Percentiles rank a stretch among this genome's conserved stretches.
Conservation (phyloP, 2,797 vertebrate genomes). For the Petrocephalus schoutedeni region DNA sequence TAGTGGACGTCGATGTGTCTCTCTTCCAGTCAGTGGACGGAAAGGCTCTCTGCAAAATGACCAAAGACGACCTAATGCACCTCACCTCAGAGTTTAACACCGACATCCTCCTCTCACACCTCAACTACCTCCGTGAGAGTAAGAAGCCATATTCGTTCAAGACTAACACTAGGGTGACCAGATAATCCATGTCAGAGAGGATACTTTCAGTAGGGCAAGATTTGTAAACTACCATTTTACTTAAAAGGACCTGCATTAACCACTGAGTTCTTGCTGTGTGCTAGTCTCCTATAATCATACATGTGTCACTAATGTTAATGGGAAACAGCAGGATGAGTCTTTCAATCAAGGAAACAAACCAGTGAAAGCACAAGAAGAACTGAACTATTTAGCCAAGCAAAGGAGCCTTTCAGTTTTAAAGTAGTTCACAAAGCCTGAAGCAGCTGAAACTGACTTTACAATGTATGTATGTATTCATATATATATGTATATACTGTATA, state of each 20-base stretch:
- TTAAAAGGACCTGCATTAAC: background rate
- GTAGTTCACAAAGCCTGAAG: background rate
- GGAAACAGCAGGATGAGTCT: background rate
- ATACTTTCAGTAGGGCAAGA: background rate
- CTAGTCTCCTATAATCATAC: background rate
- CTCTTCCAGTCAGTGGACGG: conserved; percentile 72
- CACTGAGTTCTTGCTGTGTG: background rate
- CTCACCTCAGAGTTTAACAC: conserved; percentile 74
- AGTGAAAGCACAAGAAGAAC: background rate
- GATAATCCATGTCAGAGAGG: background rate
- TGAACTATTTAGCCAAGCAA: background rate
- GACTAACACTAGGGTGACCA: background rate
- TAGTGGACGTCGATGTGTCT: conserved; percentile 68
- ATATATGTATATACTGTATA: no score
- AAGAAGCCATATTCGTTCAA: conserved; percentile 38
- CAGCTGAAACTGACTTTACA: background rate
- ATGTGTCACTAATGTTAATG: background rate
- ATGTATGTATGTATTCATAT: no score
- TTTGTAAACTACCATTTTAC: background rate
- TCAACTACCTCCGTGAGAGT: conserved; percentile 79
- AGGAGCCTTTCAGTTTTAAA: background rate
- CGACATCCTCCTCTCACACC: conserved; percentile 78
- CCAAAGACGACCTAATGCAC: conserved; percentile 74
- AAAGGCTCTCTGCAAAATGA: conserved; percentile 74
- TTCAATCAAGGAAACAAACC: background rate